Evolutionary conservation across 2,888 invertebrate species (phyloP).

Genomic region (Ctena decussata): DNA sequence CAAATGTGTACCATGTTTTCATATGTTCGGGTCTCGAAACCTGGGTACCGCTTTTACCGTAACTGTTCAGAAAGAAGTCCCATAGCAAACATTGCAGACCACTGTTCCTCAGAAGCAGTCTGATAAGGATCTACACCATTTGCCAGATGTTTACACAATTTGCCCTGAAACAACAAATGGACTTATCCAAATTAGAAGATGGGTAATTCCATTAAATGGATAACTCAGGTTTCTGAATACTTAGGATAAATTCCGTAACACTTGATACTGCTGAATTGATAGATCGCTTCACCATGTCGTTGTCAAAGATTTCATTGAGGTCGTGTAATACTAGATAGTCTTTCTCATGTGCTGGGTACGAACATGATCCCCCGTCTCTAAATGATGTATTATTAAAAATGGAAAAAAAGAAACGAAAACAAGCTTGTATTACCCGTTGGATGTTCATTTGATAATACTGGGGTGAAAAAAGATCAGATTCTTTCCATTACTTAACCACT

Average conservation of each 20-base stretch:
- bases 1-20: not conserved
- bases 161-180: too few relatives aligned
- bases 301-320: not conserved
- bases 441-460: not conserved
- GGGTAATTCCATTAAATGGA: too few relatives aligned
- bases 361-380: not conserved
- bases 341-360: not conserved
- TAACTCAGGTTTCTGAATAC: too few relatives aligned
- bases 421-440: not conserved
- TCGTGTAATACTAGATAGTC: not conserved
- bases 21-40: not conserved
- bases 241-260: not conserved
- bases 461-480: not conserved
- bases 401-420: not conserved
- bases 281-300: not conserved
- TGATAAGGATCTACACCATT: too few relatives aligned
- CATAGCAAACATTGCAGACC: too few relatives aligned
- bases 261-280: not conserved
- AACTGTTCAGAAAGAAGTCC: too few relatives aligned
- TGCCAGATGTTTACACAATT: too few relatives aligned
- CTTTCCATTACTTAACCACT: not conserved
- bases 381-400: not conserved
- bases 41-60: not conserved
- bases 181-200: too few relatives aligned
- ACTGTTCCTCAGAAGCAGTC: too few relatives aligned